phyloP scores from a whole-genome alignment of 2,888 invertebrate species.

The Cephus pygmeus region DNA sequence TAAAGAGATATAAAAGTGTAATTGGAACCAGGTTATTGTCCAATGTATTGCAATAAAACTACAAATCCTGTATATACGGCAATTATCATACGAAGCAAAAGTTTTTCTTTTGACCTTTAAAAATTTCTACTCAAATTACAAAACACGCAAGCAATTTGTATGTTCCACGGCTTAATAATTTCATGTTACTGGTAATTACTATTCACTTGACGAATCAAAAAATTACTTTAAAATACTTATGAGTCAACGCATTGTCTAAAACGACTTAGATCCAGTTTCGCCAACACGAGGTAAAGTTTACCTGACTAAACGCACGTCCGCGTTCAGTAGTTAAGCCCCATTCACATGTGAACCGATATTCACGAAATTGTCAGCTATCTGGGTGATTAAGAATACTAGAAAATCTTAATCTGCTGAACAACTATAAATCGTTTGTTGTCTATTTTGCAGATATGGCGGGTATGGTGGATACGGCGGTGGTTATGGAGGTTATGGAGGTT shows the following conservation, averaged over 20 bases:
- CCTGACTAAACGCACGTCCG: not conserved
- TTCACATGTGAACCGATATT: not conserved
- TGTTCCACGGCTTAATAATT: not conserved
- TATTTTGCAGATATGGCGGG: conserved; percentile 13
- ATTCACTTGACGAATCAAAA: not conserved
- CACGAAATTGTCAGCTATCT: not conserved
- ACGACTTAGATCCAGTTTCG: no score
- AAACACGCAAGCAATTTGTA: not conserved
- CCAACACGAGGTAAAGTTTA: not conserved
- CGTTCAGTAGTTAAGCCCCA: not conserved
- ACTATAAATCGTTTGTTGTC: not conserved
- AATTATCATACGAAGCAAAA: no score
- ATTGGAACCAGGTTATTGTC: not conserved
- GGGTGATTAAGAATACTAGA: not conserved
- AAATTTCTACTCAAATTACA: no score
- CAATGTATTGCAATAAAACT: no score
- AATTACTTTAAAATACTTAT: not conserved
- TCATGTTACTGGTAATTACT: not conserved
- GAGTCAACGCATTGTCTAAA: no score
- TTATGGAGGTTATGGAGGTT: no score
- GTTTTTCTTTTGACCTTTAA: no score
- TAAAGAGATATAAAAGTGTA: not conserved
- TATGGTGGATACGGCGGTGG: conserved; percentile 15
- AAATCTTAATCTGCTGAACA: not conserved
- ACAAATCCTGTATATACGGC: no score